A percentile compares a stretch with the other conserved stretches of the same genome.
Evolutionary conservation across 1,140 invertebrate species (phyloP).

Genomic region (Gryon sp.): DNA sequence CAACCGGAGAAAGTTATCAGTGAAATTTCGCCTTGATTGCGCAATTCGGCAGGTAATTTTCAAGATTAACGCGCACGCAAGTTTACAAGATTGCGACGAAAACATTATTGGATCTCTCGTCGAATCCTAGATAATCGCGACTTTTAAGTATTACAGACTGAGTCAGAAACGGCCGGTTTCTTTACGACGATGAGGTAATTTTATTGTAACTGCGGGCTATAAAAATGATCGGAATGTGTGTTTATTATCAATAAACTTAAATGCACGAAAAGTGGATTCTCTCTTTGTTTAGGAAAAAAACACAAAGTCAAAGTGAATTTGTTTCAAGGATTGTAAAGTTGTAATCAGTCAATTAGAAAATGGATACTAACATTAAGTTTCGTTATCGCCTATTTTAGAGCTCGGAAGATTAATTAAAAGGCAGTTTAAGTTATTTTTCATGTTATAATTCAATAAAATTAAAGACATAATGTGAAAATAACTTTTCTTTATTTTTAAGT

Average conservation of each 20-base stretch:
- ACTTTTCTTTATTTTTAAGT: too few relatives aligned
- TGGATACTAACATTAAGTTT: too few relatives aligned
- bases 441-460: too few relatives aligned
- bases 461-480: too few relatives aligned
- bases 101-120: slow-evolving; percentile 4
- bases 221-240: slow-evolving; percentile 39
- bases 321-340: too few relatives aligned
- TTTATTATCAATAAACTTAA: slow-evolving; percentile 46
- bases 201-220: slow-evolving; percentile 29
- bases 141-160: neutral
- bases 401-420: too few relatives aligned
- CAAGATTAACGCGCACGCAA: slow-evolving; percentile 38
- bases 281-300: too few relatives aligned
- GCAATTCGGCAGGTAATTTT: slow-evolving; percentile 50
- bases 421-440: too few relatives aligned
- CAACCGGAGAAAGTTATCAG: slow-evolving; percentile 57
- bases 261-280: slow-evolving; percentile 2
- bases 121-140: slow-evolving; percentile 11
- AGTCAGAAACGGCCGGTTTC: slow-evolving; percentile 9
- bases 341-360: too few relatives aligned
- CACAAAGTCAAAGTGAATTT: too few relatives aligned
- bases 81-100: neutral
- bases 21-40: slow-evolving; percentile 59
- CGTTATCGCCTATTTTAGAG: too few relatives aligned
- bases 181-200: slow-evolving; percentile 30